Evolutionary conservation across 2,888 invertebrate species (phyloP).

Genomic region (Drosophila hamatofila): DNA sequence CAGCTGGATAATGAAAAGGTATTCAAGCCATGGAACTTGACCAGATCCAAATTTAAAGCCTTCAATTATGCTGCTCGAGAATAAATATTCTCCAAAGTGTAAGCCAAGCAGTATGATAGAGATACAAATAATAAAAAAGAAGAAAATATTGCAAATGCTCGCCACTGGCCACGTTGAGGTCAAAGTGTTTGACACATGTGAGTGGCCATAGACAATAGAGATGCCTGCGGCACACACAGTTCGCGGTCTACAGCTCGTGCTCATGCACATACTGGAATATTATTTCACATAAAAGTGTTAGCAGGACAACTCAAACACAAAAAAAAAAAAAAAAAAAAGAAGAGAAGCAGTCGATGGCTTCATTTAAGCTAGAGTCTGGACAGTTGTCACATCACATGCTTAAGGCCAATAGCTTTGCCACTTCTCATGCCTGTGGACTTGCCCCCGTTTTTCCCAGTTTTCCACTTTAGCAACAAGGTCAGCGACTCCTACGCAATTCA

Average conservation of each 20-base stretch:
- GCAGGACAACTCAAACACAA: conserved; percentile 13
- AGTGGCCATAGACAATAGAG: conserved; percentile 44
- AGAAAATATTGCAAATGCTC: background rate
- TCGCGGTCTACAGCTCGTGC: conserved; percentile 3
- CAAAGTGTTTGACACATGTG: conserved; percentile 49
- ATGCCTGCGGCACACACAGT: conserved; percentile 29
- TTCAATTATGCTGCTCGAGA: background rate
- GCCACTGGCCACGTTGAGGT: conserved; percentile 33
- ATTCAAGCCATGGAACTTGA: too few relatives aligned
- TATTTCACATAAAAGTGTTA: conserved; percentile 37
- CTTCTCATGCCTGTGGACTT: conserved; percentile 39
- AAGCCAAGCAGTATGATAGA: background rate
- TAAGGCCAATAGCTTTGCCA: conserved; percentile 48
- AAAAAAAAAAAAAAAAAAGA: background rate
- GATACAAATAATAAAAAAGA: conserved; percentile 3
- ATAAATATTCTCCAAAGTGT: background rate
- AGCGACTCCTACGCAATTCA: conserved; percentile 37
- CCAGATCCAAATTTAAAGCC: background rate
- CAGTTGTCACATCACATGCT: conserved; percentile 33
- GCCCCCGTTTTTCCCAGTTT: conserved; percentile 57
- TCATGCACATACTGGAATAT: conserved; percentile 13
- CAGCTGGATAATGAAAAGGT: too few relatives aligned
- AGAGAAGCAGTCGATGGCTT: conserved; percentile 22
- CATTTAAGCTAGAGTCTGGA: conserved; percentile 27
- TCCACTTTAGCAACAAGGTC: conserved; percentile 51